Evolutionary conservation across 2,113 vertebrate genomes (phyloP), one percentile per base, ranked within the genome.

Genomic region (Trichechus manatus): DNA sequence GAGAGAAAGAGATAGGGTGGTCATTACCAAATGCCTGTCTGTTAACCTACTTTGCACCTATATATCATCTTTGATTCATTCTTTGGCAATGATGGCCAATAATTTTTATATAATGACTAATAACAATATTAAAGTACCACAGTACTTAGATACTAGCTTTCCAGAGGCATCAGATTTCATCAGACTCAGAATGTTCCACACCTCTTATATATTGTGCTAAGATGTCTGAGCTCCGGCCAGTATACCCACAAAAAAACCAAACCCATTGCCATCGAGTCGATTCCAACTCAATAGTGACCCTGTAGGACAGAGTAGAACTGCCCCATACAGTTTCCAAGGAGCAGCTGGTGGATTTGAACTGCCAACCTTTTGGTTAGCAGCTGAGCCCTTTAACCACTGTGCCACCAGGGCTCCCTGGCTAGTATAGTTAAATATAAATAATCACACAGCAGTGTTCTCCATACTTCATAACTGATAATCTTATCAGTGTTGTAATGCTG

Each of bases 351-450:
- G 13, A 56, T 56, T 56, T 13, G 53, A 56, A 56, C 53, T 56
- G 53, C 15, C 53, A 56, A 56, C 53, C 53, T 56, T 56, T 56
- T 56, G 14, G 53, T 56, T 56, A 56, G 53, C 53, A 17, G 53
- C 11, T 3, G 53, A 13, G 13, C 13, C 53, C 11, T 17, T 56
- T 56, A 56, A 3, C 53, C 53, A 56, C 11, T 13, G 11, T 4
- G 53, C 53, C 53, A 56, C 1, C 53, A 15, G 53, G 15, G 53
- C 53, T 56, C 53, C 53, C 86, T 91, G 87, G 95, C 77, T 96
- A 97, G 93, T 85, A 94, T 20, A 96, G 96, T 97, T 98, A 97
- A 97, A 98, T 98, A 97, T 97, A 98, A 98, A 98, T 81, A 97
- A 98, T 95, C 90, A 97, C 74, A 89, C 97, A 78, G 87, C 83